These are phyloP conservation scores for Bufo gargarizans DNA, from an alignment of 2,113 vertebrate genomes.

Conservation along the genomic window DNA sequence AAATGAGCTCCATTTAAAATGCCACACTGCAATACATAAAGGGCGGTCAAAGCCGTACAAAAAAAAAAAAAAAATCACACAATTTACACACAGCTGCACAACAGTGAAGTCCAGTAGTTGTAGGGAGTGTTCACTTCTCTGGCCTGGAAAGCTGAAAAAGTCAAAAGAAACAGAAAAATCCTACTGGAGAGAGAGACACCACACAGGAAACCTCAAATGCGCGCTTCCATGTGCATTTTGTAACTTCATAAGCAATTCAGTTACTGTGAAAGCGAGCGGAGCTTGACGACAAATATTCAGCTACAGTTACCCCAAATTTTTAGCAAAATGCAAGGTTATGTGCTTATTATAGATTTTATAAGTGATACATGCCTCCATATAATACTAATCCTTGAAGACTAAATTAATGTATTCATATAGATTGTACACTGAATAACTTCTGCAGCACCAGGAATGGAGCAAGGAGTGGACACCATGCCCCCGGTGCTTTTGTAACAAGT, in stretches of 20 bases:
- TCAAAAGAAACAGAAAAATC: neutral
- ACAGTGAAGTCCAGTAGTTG: neutral
- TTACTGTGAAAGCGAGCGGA: neutral
- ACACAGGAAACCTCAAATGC: neutral
- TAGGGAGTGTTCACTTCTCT: constrained; percentile 13
- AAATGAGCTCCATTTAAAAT: constrained; percentile 4
- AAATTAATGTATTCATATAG: neutral
- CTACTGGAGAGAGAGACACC: neutral
- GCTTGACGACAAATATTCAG: neutral
- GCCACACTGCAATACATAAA: constrained; percentile 16
- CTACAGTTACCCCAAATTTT: neutral
- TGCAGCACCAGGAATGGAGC: too few relatives aligned
- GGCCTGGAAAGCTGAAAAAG: neutral
- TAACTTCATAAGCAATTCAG: neutral
- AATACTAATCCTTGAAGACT: neutral
- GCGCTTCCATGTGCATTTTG: neutral
- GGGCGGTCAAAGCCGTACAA: neutral
- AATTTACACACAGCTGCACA: neutral
- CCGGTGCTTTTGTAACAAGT: neutral
- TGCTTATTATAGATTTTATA: neutral
- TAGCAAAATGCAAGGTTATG: neutral
- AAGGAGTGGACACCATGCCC: too few relatives aligned
- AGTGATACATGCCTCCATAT: constrained; percentile 10
- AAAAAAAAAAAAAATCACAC: too few relatives aligned
- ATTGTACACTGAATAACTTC: neutral